Conservation (phyloP, 2,797 vertebrate genomes). For the Lutjanus campechanus region DNA sequence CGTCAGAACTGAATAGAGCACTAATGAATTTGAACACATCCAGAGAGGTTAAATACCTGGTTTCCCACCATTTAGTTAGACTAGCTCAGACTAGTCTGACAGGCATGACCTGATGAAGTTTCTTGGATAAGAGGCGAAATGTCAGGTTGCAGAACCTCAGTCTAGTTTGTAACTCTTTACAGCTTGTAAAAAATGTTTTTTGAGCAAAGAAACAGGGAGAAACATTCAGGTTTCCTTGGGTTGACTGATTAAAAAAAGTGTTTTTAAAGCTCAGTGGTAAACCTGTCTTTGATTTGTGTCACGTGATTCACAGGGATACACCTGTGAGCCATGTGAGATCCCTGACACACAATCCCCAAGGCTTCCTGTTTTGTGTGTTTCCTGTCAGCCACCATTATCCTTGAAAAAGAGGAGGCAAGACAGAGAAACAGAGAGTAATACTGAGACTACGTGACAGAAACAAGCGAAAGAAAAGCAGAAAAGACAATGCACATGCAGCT, state of each 20-base stretch:
- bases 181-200: background rate
- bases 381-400: slow-evolving; percentile 45
- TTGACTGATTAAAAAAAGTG: slow-evolving; percentile 10
- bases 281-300: slow-evolving; percentile 32
- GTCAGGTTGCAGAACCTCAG: too few species aligned
- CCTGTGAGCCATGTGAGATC: slow-evolving; percentile 57
- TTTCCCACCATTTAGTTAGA: too few species aligned
- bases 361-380: slow-evolving; percentile 39
- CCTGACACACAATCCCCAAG: slow-evolving; percentile 56
- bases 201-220: background rate
- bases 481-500: slow-evolving; percentile 5
- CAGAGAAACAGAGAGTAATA: background rate
- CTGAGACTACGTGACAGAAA: slow-evolving; percentile 30
- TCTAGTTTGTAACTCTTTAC: background rate
- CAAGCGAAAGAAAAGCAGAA: slow-evolving; percentile 12
- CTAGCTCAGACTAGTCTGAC: too few species aligned
- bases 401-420: slow-evolving; percentile 15
- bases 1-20: too few species aligned
- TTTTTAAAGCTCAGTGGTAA: slow-evolving; percentile 27
- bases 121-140: too few species aligned
- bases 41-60: too few species aligned
- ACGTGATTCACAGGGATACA: slow-evolving; percentile 49
- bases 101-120: too few species aligned
- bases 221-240: background rate
- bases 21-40: too few species aligned